phyloP scores from a whole-genome alignment of 2,113 vertebrate species.

The Macaca fascicularis region DNA sequence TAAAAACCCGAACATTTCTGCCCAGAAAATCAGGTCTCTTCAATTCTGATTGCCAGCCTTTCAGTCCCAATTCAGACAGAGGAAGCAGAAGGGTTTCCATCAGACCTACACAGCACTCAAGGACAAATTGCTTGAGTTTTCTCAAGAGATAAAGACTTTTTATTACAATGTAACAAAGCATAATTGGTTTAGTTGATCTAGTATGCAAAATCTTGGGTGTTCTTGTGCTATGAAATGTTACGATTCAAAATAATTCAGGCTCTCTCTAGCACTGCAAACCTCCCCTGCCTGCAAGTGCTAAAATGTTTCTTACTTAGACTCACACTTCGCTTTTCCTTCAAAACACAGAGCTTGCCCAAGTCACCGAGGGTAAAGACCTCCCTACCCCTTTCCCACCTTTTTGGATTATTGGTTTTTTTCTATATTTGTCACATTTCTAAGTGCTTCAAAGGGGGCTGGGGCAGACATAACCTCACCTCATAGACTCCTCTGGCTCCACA shows the following conservation, averaged over 20 bases:
- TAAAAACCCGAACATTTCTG: neutral
- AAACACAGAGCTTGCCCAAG: neutral
- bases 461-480: slow-evolving; percentile 75
- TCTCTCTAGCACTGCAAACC: neutral
- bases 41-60: neutral
- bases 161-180: neutral
- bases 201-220: neutral
- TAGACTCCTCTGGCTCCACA: slow-evolving; percentile 72
- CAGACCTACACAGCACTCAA: fast-evolving
- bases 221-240: neutral
- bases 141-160: neutral
- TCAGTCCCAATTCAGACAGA: neutral
- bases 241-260: neutral
- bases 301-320: neutral
- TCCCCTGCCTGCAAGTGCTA: neutral
- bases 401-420: slow-evolving; percentile 49
- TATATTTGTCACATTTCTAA: slow-evolving; percentile 59
- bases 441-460: slow-evolving; percentile 27
- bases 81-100: neutral
- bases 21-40: neutral
- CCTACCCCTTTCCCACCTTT: slow-evolving; percentile 9
- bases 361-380: neutral
- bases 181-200: neutral
- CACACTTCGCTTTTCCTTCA: neutral
- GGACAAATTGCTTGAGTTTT: neutral